Evolutionary conservation across 2,113 vertebrate species (phyloP), one percentile per base, ranked within the genome.

Genomic region (Anolis carolinensis): DNA sequence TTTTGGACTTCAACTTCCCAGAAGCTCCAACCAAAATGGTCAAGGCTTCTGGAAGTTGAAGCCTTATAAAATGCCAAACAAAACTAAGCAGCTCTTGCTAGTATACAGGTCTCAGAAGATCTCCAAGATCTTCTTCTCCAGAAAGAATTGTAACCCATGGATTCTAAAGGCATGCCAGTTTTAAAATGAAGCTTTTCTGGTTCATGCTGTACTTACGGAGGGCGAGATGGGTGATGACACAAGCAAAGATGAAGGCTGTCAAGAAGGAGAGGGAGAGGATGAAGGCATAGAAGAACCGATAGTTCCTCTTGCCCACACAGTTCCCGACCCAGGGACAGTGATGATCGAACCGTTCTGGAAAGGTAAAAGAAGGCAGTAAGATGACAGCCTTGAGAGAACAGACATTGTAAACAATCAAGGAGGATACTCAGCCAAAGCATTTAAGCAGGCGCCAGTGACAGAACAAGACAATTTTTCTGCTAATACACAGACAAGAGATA

Each of bases 261-360:
- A 99, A 97, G 95, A 99, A 99, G 70, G 98, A 98, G 87, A 99
- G 97, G n/a, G 98, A 99, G 89, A 99, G 97, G 90, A 99, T 98
- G 92, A 99, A 99, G 84, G 97, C 97, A 14, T 99, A 99, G 96
- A 99, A 99, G 95, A 98, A 99, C 88, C 98, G 97, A 90, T 99
- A 99, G 94, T 99, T 99, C 87, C 98, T 97, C 93, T 96, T 99
- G 80, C 98, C 98, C 86, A 99, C 98, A n/a, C 98, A 99, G 96
- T 99, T 99, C 63, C 98, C 98, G 81, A 99, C 98, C 98, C 98
- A 99, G 25, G 98, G 98, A 91, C 98, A 99, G 94, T 99, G 98
- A 90, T 99, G 98, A 76, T 99, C 98, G 81, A 99, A 99, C 11
- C 98, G 97, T 84, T 99, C 98, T 99, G 97, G 48, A 93, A 89